These are phyloP conservation scores for Fulmarus glacialis DNA, from an alignment of 2,113 vertebrate genomes.

Conservation along the genomic window DNA sequence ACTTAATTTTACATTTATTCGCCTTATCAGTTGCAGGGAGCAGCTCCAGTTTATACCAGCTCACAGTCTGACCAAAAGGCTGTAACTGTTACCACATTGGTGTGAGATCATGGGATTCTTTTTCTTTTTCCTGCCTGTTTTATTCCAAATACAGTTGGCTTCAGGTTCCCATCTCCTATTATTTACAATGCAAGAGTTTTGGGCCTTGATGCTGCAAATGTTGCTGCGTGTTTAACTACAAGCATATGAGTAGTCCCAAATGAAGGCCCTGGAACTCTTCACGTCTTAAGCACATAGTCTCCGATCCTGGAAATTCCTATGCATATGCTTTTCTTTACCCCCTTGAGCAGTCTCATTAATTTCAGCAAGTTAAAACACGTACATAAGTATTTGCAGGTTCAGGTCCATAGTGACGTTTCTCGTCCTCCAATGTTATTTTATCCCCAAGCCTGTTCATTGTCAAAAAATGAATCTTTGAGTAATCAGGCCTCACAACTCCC, in stretches of 20 bases:
- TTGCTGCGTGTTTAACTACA: constrained; percentile 53
- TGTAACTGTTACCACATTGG: background rate
- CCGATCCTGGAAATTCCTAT: constrained; percentile 41
- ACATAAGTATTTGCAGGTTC: constrained; percentile 64
- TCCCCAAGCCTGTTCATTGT: constrained; percentile 58
- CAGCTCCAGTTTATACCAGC: background rate
- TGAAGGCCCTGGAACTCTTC: constrained; percentile 61
- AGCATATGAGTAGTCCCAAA: constrained; percentile 53
- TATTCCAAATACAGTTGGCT: constrained; percentile 37
- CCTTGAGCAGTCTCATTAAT: constrained; percentile 60
- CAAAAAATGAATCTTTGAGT: constrained; percentile 62
- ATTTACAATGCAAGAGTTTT: constrained; percentile 46
- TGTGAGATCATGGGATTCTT: constrained; percentile 17
- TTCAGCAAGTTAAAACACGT: constrained; percentile 57
- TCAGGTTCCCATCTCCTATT: constrained; percentile 38
- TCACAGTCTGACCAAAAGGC: background rate
- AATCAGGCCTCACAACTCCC: constrained; percentile 42
- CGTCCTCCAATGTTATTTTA: constrained; percentile 13
- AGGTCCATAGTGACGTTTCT: constrained; percentile 25
- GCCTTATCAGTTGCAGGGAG: background rate
- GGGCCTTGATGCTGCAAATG: constrained; percentile 31
- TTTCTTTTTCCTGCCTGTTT: background rate
- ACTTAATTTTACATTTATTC: background rate
- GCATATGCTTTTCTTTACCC: constrained; percentile 56
- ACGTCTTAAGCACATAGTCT: background rate